These are phyloP conservation scores for Enteromius treurensis DNA, from an alignment of 2,797 vertebrate species.

Conservation along the genomic window DNA sequence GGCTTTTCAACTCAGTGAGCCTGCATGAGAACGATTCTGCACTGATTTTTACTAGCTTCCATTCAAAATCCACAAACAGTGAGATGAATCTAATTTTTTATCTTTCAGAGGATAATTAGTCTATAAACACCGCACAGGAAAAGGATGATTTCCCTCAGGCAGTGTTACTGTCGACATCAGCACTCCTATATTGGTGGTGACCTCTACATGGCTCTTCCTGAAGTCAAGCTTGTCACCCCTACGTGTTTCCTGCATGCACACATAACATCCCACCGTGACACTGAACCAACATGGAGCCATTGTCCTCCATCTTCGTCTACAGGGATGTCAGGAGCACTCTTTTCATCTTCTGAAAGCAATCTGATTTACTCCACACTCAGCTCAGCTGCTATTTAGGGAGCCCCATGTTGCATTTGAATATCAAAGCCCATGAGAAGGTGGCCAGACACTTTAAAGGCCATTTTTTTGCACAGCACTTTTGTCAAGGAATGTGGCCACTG, in stretches of 20 bases:
- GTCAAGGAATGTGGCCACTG: constrained; percentile 71
- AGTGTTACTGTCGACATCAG: constrained; percentile 15
- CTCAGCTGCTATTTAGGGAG: constrained; percentile 71
- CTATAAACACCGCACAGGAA: neutral
- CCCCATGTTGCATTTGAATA: constrained; percentile 80
- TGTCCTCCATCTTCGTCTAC: constrained; percentile 70
- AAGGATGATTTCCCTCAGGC: neutral
- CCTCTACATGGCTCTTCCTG: constrained; percentile 32
- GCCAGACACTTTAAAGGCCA: constrained; percentile 75
- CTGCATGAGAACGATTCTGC: constrained; percentile 62
- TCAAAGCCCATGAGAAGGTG: constrained; percentile 75
- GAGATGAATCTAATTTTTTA: neutral
- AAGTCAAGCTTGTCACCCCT: constrained; percentile 3
- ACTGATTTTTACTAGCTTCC: neutral
- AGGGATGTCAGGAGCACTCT: constrained; percentile 75
- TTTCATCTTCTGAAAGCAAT: constrained; percentile 76
- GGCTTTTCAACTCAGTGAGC: constrained; percentile 56
- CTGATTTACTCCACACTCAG: constrained; percentile 73
- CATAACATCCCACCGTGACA: constrained; percentile 77
- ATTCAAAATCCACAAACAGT: neutral
- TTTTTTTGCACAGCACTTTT: constrained; percentile 62
- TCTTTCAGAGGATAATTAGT: neutral
- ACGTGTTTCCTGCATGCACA: constrained; percentile 65
- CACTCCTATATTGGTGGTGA: constrained; percentile 21
- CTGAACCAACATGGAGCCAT: constrained; percentile 74